These are phyloP conservation scores for Latrodectus geometricus DNA, from an alignment of 1,140 invertebrate species.

Conservation along the genomic window DNA sequence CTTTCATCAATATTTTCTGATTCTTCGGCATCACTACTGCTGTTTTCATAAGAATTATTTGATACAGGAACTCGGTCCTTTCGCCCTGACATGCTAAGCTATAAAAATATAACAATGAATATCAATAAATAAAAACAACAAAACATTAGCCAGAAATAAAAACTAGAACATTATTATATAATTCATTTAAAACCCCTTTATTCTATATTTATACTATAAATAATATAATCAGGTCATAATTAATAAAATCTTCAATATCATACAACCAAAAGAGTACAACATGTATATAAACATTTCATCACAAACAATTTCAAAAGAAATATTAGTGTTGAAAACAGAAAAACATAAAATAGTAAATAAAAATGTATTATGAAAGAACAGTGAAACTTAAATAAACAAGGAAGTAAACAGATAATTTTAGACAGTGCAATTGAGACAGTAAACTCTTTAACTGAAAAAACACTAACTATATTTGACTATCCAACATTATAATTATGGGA, in stretches of 20 bases:
- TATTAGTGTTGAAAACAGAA: too few species aligned
- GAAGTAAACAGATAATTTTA: too few species aligned
- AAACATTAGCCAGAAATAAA: background rate
- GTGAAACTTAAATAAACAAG: too few species aligned
- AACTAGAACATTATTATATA: background rate
- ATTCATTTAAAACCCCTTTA: too few species aligned
- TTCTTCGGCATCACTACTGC: conserved; percentile 57
- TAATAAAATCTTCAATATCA: background rate
- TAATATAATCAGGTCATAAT: background rate
- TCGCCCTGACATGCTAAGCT: conserved; percentile 20
- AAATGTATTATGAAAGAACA: too few species aligned
- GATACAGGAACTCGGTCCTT: conserved; percentile 33
- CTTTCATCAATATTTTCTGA: conserved; percentile 36
- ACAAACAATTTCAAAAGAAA: too few species aligned
- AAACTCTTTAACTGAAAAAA: too few species aligned
- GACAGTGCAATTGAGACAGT: too few species aligned
- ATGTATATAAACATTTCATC: too few species aligned
- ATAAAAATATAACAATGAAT: conserved; percentile 12
- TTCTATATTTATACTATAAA: background rate
- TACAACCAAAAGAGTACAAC: background rate
- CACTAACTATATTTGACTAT: too few species aligned
- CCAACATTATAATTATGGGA: too few species aligned
- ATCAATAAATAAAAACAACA: background rate
- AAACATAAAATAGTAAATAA: too few species aligned
- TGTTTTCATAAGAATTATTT: conserved; percentile 53